phyloP scores from a whole-genome alignment of 2,888 invertebrate genomes.

The Pegoplata infirma region DNA sequence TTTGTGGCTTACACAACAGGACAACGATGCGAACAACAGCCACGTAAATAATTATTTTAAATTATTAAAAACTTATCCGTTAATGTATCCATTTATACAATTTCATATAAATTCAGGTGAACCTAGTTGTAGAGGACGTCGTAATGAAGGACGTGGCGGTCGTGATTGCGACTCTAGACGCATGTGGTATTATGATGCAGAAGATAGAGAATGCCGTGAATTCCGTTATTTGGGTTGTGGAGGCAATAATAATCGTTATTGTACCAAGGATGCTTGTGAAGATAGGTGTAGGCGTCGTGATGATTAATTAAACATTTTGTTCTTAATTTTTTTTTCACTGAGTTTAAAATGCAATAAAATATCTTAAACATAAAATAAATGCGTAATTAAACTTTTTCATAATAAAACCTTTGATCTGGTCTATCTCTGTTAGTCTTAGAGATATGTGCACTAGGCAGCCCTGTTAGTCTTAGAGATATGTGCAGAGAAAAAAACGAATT shows the following conservation, averaged over 20 bases:
- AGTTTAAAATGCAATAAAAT: no score
- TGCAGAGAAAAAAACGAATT: no score
- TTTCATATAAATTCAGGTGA: neutral
- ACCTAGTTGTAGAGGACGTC: neutral
- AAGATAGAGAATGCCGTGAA: conserved; percentile 17
- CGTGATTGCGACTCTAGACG: neutral
- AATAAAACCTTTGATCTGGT: no score
- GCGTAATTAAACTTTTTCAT: no score
- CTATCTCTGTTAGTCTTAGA: no score
- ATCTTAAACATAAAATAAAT: no score
- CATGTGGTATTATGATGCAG: conserved; percentile 29
- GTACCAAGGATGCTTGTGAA: conserved; percentile 14
- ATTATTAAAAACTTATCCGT: neutral
- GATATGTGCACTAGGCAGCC: no score
- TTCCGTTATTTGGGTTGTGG: conserved; percentile 49
- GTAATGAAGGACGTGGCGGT: conserved; percentile 10
- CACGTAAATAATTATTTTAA: conserved; percentile 5
- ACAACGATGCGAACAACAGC: neutral
- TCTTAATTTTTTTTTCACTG: no score
- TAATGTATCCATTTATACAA: neutral
- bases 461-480: no score
- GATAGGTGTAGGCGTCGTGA: conserved; percentile 4
- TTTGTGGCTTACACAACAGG: neutral
- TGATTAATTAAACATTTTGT: no score
- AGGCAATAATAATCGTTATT: conserved; percentile 55